Evolutionary conservation across 2,888 invertebrate species (phyloP).

Genomic region (Diarsia mendica): DNA sequence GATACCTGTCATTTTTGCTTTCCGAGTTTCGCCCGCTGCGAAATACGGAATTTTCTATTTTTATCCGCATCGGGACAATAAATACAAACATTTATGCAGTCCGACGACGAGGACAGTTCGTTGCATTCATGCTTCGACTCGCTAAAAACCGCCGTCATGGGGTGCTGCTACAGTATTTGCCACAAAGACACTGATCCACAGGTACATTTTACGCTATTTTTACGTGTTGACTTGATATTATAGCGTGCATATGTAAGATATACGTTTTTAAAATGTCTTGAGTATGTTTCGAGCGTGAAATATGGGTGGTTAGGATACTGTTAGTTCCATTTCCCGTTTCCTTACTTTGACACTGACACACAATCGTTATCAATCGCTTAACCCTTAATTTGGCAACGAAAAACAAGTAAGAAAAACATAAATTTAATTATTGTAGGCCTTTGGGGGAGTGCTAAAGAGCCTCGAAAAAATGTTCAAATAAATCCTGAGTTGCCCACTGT

Average conservation of each 20-base stretch:
- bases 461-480: no score
- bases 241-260: conserved; percentile 11
- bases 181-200: conserved; percentile 93
- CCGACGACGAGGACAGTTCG: conserved; percentile 84
- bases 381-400: no score
- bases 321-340: conserved; percentile 51
- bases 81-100: conserved; percentile 88
- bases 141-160: conserved; percentile 90
- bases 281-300: conserved; percentile 24
- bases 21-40: conserved; percentile 71
- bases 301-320: conserved; percentile 30
- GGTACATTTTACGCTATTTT: conserved; percentile 83
- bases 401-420: no score
- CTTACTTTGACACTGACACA: conserved; percentile 48
- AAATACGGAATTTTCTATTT: conserved; percentile 85
- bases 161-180: conserved; percentile 93
- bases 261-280: not conserved
- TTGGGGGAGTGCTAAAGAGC: no score
- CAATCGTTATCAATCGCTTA: conserved; percentile 66
- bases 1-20: conserved; percentile 52
- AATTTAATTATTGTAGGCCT: no score
- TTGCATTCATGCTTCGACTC: conserved; percentile 89
- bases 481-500: no score
- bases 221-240: conserved; percentile 35
- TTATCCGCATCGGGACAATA: conserved; percentile 80